Conservation (phyloP, 2,888 invertebrate genomes). For the Beris morrisii region DNA sequence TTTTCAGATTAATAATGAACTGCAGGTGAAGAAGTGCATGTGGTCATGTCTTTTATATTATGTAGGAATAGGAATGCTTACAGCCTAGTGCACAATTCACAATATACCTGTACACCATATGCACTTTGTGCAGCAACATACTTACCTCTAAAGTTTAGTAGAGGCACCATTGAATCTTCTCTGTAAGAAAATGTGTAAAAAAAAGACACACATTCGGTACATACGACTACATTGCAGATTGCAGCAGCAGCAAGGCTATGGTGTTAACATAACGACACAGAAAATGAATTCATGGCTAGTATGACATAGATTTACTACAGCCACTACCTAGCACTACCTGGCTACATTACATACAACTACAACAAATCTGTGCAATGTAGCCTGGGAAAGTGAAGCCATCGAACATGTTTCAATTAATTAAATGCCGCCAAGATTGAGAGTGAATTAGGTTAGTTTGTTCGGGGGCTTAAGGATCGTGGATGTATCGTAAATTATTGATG, state of each 20-base stretch:
- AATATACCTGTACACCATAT: background rate
- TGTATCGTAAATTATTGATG: too few species aligned
- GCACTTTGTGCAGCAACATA: background rate
- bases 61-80: slow-evolving; percentile 4
- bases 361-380: slow-evolving; percentile 13
- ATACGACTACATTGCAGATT: slow-evolving; percentile 5
- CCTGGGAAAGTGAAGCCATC: slow-evolving; percentile 19
- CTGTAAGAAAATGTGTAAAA: background rate
- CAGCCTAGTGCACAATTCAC: background rate
- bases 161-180: background rate
- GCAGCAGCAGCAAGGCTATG: slow-evolving; percentile 1
- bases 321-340: background rate
- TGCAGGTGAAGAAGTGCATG: slow-evolving; percentile 23
- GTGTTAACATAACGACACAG: slow-evolving; percentile 20
- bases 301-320: slow-evolving; percentile 9
- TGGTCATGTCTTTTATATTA: slow-evolving; percentile 7
- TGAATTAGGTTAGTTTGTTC: slow-evolving; percentile 9
- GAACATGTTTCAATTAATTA: slow-evolving; percentile 22
- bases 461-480: too few species aligned
- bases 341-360: background rate
- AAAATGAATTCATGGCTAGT: slow-evolving; percentile 21
- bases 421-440: slow-evolving; percentile 20
- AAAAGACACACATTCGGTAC: slow-evolving; percentile 2
- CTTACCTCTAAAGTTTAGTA: background rate
- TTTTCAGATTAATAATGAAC: slow-evolving; percentile 20